phyloP scores from a whole-genome alignment of 2,113 vertebrate genomes.

The Montifringilla adamsi region DNA sequence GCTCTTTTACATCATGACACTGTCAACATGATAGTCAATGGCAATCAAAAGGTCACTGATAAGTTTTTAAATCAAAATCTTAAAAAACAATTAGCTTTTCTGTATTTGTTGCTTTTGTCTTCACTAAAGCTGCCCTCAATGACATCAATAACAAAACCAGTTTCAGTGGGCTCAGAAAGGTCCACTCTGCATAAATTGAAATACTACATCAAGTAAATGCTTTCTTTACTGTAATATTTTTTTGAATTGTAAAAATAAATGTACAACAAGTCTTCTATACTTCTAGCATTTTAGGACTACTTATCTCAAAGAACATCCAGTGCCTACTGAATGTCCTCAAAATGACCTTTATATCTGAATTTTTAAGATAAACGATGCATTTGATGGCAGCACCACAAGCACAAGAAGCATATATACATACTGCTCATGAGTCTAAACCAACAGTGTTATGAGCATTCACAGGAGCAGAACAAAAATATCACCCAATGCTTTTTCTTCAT shows the following conservation, averaged over 20 bases:
- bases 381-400: neutral
- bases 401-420: neutral
- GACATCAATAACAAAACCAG: neutral
- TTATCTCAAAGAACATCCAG: neutral
- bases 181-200: neutral
- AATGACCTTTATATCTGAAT: slow-evolving; percentile 13
- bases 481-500: neutral
- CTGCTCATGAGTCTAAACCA: neutral
- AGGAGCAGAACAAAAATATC: neutral
- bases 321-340: neutral
- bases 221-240: neutral
- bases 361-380: neutral
- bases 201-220: neutral
- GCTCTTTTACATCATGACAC: neutral
- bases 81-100: neutral
- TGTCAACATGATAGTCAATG: neutral
- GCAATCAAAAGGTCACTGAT: neutral
- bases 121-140: neutral
- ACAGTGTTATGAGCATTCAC: neutral
- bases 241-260: neutral
- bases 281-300: neutral
- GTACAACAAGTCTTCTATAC: neutral
- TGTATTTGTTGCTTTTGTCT: neutral
- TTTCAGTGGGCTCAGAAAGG: neutral
- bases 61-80: neutral